Conservation (phyloP, 2,113 vertebrate genomes). For the Isurus oxyrinchus region DNA sequence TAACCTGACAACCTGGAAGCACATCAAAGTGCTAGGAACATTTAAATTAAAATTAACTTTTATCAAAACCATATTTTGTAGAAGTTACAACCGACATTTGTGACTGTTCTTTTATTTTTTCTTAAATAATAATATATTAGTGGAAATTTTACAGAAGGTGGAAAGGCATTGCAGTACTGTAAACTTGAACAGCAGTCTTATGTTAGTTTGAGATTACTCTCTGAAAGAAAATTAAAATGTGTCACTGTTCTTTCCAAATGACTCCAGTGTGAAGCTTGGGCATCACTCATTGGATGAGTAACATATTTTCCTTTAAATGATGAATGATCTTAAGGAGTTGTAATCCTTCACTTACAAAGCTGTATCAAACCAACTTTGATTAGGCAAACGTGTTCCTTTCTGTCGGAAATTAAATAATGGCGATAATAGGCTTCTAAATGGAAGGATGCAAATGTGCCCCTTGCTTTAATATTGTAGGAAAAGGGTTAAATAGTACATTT, state of each 20-base stretch:
- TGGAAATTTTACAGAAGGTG: neutral
- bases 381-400: neutral
- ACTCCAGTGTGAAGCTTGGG: neutral
- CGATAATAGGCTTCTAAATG: neutral
- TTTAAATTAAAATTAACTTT: neutral
- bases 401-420: neutral
- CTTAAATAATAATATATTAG: neutral
- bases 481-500: neutral
- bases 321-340: neutral
- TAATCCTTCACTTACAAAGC: neutral
- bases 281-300: neutral
- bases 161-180: neutral
- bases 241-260: neutral
- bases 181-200: neutral
- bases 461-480: neutral
- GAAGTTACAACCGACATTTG: neutral
- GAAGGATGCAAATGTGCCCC: neutral
- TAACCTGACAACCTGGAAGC: neutral
- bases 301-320: neutral
- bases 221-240: neutral
- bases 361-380: neutral
- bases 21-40: neutral
- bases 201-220: neutral
- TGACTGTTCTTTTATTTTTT: neutral
- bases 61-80: neutral